Conservation (phyloP, 2,113 vertebrate genomes). For the Danionella cerebrum region DNA sequence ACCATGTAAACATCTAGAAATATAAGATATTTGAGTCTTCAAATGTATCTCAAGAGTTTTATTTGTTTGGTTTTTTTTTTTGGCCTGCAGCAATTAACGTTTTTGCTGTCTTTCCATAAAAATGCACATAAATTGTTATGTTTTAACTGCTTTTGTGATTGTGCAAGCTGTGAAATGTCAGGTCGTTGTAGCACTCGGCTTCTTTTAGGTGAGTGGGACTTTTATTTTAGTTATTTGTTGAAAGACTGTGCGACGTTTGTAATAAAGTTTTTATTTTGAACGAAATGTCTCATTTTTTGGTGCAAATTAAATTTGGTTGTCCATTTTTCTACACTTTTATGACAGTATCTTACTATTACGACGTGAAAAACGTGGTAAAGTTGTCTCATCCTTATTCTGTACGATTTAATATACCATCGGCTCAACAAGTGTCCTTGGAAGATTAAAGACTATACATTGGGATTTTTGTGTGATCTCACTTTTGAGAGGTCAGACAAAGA, state of each 20-base stretch:
- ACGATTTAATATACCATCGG: too few relatives aligned
- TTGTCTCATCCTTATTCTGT: too few relatives aligned
- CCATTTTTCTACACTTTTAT: too few relatives aligned
- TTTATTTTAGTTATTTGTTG: constrained; percentile 50
- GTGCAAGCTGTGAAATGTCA: constrained; percentile 44
- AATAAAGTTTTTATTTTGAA: constrained; percentile 69
- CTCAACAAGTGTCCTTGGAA: too few relatives aligned
- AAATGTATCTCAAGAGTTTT: neutral
- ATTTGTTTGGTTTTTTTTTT: neutral
- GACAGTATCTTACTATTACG: too few relatives aligned
- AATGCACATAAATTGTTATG: constrained; percentile 26
- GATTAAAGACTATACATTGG: too few relatives aligned
- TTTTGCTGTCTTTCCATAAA: constrained; percentile 6
- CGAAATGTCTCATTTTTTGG: neutral
- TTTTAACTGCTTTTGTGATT: constrained; percentile 45
- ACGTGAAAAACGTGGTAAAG: too few relatives aligned
- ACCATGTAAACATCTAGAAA: neutral
- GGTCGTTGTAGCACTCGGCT: constrained; percentile 46
- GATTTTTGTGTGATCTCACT: too few relatives aligned
- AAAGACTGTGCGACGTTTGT: constrained; percentile 50
- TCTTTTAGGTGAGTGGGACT: constrained; percentile 32
- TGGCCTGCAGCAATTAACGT: neutral
- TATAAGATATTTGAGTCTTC: neutral
- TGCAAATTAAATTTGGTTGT: neutral
- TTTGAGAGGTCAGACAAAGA: too few relatives aligned